Evolutionary conservation across 2,888 invertebrate genomes (phyloP).

Genomic region (Drosophila imparisetae): DNA sequence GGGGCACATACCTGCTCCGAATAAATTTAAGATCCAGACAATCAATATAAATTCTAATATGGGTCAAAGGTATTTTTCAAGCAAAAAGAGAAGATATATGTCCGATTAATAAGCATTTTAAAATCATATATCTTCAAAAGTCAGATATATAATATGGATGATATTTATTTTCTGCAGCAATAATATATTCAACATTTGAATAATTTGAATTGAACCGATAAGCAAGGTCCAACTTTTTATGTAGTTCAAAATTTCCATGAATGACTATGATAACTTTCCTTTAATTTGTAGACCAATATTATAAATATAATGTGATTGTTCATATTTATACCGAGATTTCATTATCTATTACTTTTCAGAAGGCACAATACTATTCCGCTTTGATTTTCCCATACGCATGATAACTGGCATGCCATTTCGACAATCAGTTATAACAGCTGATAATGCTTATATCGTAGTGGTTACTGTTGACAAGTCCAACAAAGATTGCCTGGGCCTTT

Average conservation of each 20-base stretch:
- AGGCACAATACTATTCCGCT: slow-evolving; percentile 91
- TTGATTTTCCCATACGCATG: slow-evolving; percentile 92
- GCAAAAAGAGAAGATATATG: background rate
- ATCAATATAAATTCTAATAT: background rate
- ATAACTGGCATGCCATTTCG: slow-evolving; percentile 90
- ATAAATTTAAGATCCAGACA: background rate
- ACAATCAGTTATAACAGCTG: slow-evolving; percentile 92
- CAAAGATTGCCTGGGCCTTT: slow-evolving; percentile 92
- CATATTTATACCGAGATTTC: background rate
- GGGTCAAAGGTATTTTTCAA: background rate
- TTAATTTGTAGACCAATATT: background rate
- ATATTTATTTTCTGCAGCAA: background rate
- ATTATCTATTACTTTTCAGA: slow-evolving; percentile 84
- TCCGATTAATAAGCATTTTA: background rate
- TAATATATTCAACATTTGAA: background rate
- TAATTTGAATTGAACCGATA: background rate
- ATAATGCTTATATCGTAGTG: slow-evolving; percentile 91
- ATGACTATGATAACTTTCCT: background rate
- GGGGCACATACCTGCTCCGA: background rate
- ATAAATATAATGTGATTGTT: background rate
- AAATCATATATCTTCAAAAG: background rate
- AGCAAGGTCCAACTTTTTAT: background rate
- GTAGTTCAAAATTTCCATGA: background rate
- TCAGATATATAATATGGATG: background rate
- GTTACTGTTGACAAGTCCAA: slow-evolving; percentile 93